Evolutionary conservation across 2,888 invertebrate species (phyloP).

Genomic region (Graphium colonna): DNA sequence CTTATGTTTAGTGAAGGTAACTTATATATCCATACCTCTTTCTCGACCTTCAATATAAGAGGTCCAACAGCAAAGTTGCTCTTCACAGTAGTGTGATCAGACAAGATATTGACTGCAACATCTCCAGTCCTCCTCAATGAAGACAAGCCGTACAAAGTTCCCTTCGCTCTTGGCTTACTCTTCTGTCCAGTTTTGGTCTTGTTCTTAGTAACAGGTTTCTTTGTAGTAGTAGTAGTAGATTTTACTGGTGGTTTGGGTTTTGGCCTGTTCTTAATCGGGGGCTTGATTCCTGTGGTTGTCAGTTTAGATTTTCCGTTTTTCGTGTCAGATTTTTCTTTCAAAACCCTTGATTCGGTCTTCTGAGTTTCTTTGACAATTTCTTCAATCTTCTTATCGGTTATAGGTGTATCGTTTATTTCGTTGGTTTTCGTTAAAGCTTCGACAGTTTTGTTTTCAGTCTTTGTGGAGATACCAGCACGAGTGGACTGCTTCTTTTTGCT

Average conservation of each 20-base stretch:
- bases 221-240: constrained; percentile 55
- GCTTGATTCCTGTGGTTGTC: constrained; percentile 47
- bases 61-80: constrained; percentile 91
- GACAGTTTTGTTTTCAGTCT: constrained; percentile 38
- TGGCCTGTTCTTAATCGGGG: constrained; percentile 46
- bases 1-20: no score
- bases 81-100: constrained; percentile 89
- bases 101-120: constrained; percentile 88
- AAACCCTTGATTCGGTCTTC: constrained; percentile 48
- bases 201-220: constrained; percentile 57
- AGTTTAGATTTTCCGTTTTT: constrained; percentile 61
- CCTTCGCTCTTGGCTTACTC: constrained; percentile 84
- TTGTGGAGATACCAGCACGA: constrained; percentile 46
- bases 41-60: constrained; percentile 87
- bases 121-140: constrained; percentile 89
- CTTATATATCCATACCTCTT: constrained; percentile 82
- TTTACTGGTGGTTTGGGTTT: constrained; percentile 60
- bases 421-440: constrained; percentile 15
- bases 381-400: constrained; percentile 11
- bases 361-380: constrained; percentile 1
- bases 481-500: constrained; percentile 64
- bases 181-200: constrained; percentile 65
- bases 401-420: constrained; percentile 11
- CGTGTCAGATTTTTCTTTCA: constrained; percentile 54
- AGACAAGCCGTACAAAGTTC: constrained; percentile 89